Conservation (phyloP, 2,888 invertebrate genomes). For the Lacanobia wlatinum region DNA sequence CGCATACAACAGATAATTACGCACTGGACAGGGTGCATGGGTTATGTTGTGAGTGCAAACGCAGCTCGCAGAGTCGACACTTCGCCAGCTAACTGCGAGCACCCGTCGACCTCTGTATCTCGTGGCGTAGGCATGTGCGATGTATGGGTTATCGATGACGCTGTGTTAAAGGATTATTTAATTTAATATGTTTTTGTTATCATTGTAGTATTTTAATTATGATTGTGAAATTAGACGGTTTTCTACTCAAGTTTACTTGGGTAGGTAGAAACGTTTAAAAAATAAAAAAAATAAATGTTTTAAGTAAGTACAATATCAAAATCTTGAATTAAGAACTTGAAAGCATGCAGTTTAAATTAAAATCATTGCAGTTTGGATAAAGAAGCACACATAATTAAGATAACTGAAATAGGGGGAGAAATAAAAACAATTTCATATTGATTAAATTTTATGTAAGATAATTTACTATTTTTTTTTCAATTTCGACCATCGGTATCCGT, state of each 20-base stretch:
- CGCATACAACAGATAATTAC: slow-evolving; percentile 36
- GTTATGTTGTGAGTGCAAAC: slow-evolving; percentile 41
- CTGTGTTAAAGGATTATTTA: neutral
- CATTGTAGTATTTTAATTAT: no score
- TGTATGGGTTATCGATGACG: slow-evolving; percentile 44
- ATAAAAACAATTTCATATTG: no score
- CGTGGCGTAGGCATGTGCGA: slow-evolving; percentile 42
- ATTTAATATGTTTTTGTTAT: neutral
- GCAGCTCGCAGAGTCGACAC: slow-evolving; percentile 51
- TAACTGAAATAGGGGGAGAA: no score
- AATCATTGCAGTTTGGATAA: no score
- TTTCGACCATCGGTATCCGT: no score
- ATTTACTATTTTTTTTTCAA: no score
- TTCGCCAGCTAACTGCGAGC: slow-evolving; percentile 51
- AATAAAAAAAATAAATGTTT: no score
- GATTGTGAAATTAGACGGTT: neutral
- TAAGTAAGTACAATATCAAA: no score
- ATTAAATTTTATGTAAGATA: no score
- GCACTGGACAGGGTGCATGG: slow-evolving; percentile 31
- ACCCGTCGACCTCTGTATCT: slow-evolving; percentile 69
- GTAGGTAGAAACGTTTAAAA: neutral
- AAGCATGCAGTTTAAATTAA: no score
- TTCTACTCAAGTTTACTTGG: neutral
- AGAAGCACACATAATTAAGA: no score
- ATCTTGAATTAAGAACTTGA: no score